Conservation (phyloP, 1,140 invertebrate genomes). For the Drosophila asahinai region DNA sequence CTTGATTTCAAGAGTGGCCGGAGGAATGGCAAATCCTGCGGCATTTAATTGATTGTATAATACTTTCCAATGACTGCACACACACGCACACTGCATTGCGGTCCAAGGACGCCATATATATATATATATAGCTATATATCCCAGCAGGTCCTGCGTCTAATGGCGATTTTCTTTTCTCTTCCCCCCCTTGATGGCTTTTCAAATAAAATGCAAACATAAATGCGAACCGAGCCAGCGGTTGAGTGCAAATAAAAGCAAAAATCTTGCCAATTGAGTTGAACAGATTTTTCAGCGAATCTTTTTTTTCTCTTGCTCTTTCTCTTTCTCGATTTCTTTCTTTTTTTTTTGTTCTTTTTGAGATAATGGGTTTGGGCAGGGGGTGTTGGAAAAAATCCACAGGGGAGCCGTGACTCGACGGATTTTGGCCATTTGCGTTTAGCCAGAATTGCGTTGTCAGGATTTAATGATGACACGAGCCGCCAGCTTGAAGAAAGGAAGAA, state of each 20-base stretch:
- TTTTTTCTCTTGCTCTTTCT: not conserved
- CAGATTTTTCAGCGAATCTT: conserved; percentile 31
- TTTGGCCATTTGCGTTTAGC: conserved; percentile 63
- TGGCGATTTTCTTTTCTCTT: conserved; percentile 52
- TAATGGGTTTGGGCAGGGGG: not conserved
- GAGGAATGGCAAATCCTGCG: conserved; percentile 15
- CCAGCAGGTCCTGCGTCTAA: conserved; percentile 45
- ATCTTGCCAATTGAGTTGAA: conserved; percentile 71
- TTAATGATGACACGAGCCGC: conserved; percentile 70
- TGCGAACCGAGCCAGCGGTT: conserved; percentile 54
- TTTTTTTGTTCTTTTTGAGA: not conserved
- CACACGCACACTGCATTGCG: conserved; percentile 2
- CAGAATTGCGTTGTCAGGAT: conserved; percentile 71
- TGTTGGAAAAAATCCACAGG: conserved; percentile 25
- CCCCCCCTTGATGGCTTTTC: conserved; percentile 60
- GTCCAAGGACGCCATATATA: conserved; percentile 22
- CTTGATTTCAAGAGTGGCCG: conserved; percentile 5
- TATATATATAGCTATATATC: conserved; percentile 8
- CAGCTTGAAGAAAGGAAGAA: not conserved
- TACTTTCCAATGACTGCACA: conserved; percentile 43
- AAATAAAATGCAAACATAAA: conserved; percentile 77
- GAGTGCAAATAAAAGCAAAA: conserved; percentile 76
- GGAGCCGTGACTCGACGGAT: conserved; percentile 44
- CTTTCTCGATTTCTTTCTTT: not conserved
- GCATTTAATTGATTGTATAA: conserved; percentile 65